These are phyloP conservation scores for Halcyon smyrnensis DNA, from an alignment of 2,797 vertebrate genomes.

Conservation along the genomic window DNA sequence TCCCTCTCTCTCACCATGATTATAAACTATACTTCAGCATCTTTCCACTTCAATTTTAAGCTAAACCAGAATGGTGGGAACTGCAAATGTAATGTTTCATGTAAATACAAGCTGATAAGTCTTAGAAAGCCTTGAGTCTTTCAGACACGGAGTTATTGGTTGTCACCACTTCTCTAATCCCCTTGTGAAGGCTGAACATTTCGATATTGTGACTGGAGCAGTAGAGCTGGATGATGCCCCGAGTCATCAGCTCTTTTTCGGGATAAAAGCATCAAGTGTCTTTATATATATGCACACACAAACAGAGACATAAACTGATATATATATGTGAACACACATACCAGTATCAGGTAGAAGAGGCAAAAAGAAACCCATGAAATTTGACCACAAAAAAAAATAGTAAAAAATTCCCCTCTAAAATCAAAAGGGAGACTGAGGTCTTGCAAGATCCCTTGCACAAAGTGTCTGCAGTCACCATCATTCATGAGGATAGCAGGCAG, in stretches of 20 bases:
- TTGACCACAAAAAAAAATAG: neutral
- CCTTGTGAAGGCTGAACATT: neutral
- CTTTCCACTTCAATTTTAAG: neutral
- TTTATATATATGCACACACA: neutral
- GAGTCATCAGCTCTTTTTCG: neutral
- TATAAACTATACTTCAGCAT: neutral
- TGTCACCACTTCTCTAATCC: neutral
- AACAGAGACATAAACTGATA: neutral
- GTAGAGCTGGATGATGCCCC: neutral
- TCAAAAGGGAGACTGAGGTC: neutral
- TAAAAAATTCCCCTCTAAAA: neutral
- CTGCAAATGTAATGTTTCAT: neutral
- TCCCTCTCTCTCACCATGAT: no score
- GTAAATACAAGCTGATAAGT: neutral
- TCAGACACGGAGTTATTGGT: neutral
- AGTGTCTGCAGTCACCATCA: neutral
- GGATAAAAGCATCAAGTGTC: neutral
- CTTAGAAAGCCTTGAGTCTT: neutral
- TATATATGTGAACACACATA: neutral
- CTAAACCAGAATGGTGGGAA: neutral
- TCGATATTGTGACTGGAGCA: neutral
- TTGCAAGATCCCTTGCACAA: neutral
- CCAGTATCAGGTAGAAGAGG: neutral
- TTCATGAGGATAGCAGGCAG: accelerated
- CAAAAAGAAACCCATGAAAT: neutral